Conservation (phyloP, 2,797 vertebrate genomes). For the Neostethus bicornis region DNA sequence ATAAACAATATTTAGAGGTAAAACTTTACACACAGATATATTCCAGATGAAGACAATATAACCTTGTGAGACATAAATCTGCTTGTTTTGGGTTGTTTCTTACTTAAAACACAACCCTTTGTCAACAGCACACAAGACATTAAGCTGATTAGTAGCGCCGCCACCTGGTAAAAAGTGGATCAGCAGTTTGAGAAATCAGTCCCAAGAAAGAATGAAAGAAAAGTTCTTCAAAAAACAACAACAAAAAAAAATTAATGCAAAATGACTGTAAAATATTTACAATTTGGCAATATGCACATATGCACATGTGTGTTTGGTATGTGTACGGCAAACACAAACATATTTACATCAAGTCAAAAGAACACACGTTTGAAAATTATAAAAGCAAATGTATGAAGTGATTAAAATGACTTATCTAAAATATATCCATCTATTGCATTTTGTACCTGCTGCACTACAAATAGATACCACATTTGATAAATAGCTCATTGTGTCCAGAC, state of each 20-base stretch:
- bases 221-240: slow-evolving; percentile 23
- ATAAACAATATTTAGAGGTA: too few species aligned
- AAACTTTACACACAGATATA: slow-evolving; percentile 41
- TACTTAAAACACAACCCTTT: slow-evolving; percentile 6
- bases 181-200: slow-evolving; percentile 18
- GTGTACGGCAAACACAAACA: background rate
- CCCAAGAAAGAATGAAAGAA: slow-evolving; percentile 24
- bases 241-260: slow-evolving; percentile 6
- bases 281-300: background rate
- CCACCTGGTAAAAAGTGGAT: slow-evolving; percentile 44
- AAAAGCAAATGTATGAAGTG: background rate
- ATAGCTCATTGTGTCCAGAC: slow-evolving; percentile 9
- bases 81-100: background rate
- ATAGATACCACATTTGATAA: slow-evolving; percentile 16
- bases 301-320: slow-evolving; percentile 14
- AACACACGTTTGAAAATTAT: background rate
- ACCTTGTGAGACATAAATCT: background rate
- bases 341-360: background rate
- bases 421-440: slow-evolving; percentile 9
- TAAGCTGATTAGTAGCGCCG: slow-evolving; percentile 38
- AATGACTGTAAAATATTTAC: slow-evolving; percentile 3
- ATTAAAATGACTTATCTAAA: background rate
- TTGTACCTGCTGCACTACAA: slow-evolving; percentile 7
- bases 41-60: background rate
- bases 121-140: background rate